These are phyloP conservation scores for Drosophila eugracilis DNA, from an alignment of 1,140 invertebrate species.

Conservation along the genomic window DNA sequence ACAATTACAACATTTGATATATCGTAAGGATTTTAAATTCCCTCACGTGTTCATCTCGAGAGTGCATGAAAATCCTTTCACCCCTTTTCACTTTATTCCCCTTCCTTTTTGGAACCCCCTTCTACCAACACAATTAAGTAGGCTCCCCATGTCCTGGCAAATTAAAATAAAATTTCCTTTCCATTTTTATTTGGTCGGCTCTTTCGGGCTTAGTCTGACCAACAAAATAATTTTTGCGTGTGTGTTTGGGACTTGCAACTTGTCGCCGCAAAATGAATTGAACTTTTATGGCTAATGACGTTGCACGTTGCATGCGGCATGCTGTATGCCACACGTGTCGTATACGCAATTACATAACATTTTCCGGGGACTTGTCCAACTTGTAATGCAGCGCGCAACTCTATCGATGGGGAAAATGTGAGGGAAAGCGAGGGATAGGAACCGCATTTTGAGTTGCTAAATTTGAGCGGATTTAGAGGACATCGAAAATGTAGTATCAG, in stretches of 20 bases:
- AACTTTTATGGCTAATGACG: constrained; percentile 63
- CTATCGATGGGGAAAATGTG: constrained; percentile 1
- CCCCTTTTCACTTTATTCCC: not conserved
- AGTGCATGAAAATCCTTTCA: constrained; percentile 13
- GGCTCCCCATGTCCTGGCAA: constrained; percentile 70
- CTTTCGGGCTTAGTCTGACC: constrained; percentile 37
- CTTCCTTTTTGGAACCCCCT: not conserved
- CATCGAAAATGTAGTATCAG: not conserved
- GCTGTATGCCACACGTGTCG: constrained; percentile 57
- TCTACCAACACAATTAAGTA: constrained; percentile 69
- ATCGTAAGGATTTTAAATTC: too few relatives aligned
- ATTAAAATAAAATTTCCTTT: constrained; percentile 74
- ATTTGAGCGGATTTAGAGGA: too few relatives aligned
- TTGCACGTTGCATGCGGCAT: constrained; percentile 45
- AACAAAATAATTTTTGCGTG: constrained; percentile 58
- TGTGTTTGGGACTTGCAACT: constrained; percentile 33
- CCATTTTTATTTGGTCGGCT: constrained; percentile 41
- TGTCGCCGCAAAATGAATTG: constrained; percentile 67
- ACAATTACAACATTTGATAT: not conserved
- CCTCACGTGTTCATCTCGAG: not conserved
- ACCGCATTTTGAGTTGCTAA: constrained; percentile 14
- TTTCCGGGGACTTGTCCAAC: constrained; percentile 35
- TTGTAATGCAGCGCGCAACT: constrained; percentile 27
- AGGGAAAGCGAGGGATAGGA: not conserved
- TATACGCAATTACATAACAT: constrained; percentile 70